Base-by-base conservation (phyloP, 2,113 vertebrate species). In the Haemorhous mexicanus region DNA sequence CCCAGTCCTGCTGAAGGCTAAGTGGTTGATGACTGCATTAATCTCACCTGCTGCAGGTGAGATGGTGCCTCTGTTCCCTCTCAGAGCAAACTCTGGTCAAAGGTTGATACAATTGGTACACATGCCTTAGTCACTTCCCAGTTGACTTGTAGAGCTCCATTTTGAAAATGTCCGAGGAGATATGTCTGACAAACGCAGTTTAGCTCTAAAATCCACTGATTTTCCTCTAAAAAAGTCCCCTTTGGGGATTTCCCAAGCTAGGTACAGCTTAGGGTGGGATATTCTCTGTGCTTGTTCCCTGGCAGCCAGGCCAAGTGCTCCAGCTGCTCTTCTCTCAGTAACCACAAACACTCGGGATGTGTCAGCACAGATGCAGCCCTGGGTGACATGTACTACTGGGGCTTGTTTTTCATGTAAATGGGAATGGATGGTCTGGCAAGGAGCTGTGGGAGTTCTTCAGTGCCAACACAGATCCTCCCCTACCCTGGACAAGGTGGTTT, bases 381-480 rank as follows among this genome's bases (percentile, higher is more conserved):
- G 20, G 50, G 39, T 86, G 37, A 26, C 14, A 3, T 27, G 13
- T 41, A 10, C 61, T 64, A 3, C 19, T 23, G 66, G 24, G 47
- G 13, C 11, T 49, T 32, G 8, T 77, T 91, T 49, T 44, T 63
- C 50, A 53, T 52, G 24, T 56, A 81, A 84, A 58, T 17, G 50
- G 86, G 63, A 90, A 89, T 2, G 3, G 17, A 23, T 55, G 53
- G 19, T 64, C 35, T 61, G 58, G 4, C 18, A 91, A 86, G 27
- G 35, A 68, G 49, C 44, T 30, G 8, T 59, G 53, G 41, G 46
- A 77, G 41, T 24, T 80, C 49, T 62, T 84, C n/a, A 41, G 24
- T 21, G 52, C 3, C 0, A 3, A 22, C 1, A 4, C 28, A 73
- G 33, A 39, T 27, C 23, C 13, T 20, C 16, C 0, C 0, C 23